Base-by-base conservation (phyloP, 53 echinoderm and acorn worm species). In the Luidia sarsii region DNA sequence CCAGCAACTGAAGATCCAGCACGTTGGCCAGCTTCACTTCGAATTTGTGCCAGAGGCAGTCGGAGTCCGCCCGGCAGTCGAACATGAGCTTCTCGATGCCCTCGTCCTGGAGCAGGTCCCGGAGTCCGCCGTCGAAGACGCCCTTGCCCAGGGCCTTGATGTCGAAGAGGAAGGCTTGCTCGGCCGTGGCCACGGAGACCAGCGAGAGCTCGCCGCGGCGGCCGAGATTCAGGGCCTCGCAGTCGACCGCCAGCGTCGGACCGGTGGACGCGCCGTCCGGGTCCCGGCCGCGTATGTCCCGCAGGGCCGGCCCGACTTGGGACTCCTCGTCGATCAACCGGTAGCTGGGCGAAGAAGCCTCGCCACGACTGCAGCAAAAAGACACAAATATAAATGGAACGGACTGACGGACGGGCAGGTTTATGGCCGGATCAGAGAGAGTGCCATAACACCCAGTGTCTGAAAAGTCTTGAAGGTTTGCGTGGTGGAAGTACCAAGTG, bases 51-150 rank as follows among this genome's bases (percentile, higher is more conserved):
- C 71, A 71, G 36, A 71, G 71, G 35, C 71, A 71, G 53, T 71
- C 71, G 2, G 71, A 71, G 36, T 71, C 71, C 71, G 52, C 34
- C 0, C 71, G 71, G 55, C 71, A 71, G 55, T 71, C 71, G 54
- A 71, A 71, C 71, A 55, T 71, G 35, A 71, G 22, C 71, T 71
- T 71, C 71, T 37, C 53, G 31, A 53, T 20, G 55, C 0, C 55
- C 0, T 53, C 53, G 52, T 71, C 71, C 37, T 71, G 10, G 8
- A 71, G 55, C 7, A 71, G 21, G 2, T 71, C 71, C 24, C 27
- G 9, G 35, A 71, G 3, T 53, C 71, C 71, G 10, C 35, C 52
- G 50, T 71, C 71, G 37, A 71, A 71, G 52, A 71, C 71, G n/a
- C 16, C 14, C 53, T 53, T 4, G n/a, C 71, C 71, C 6, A 71